These are phyloP conservation scores for Rhopalosiphum nymphaeae DNA, from an alignment of 2,888 invertebrate species.

Conservation along the genomic window DNA sequence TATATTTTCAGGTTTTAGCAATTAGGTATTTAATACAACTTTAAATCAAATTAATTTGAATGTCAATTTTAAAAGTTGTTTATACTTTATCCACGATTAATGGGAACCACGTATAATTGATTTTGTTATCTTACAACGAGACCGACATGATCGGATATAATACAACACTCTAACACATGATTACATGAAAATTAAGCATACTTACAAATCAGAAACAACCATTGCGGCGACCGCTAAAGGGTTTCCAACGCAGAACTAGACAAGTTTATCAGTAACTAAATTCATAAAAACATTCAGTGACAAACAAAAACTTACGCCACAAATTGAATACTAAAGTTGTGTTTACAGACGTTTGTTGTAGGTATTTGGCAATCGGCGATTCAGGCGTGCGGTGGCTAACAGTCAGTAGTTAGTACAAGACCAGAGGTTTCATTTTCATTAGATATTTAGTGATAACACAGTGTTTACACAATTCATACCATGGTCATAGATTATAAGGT, in stretches of 20 bases:
- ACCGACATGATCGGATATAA: background rate
- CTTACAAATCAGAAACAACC: constrained; percentile 62
- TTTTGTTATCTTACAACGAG: background rate
- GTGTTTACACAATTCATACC: background rate
- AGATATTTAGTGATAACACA: background rate
- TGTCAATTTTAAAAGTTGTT: too few species aligned
- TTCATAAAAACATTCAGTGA: background rate
- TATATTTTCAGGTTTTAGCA: too few species aligned
- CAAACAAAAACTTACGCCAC: background rate
- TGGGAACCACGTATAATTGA: background rate
- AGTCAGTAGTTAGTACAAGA: too few species aligned
- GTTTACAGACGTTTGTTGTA: background rate
- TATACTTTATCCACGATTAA: background rate
- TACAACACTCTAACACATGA: background rate
- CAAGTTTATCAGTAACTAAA: background rate
- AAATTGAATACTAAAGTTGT: background rate
- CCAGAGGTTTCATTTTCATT: background rate
- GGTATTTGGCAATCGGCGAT: too few species aligned
- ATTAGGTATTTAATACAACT: background rate
- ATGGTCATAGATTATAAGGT: background rate
- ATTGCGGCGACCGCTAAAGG: background rate
- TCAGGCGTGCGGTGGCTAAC: too few species aligned
- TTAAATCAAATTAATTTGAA: background rate
- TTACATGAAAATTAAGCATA: background rate
- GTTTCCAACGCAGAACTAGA: background rate